Evolutionary conservation across 2,797 vertebrate species (phyloP).

Genomic region (Sebastolobus altivelis): DNA sequence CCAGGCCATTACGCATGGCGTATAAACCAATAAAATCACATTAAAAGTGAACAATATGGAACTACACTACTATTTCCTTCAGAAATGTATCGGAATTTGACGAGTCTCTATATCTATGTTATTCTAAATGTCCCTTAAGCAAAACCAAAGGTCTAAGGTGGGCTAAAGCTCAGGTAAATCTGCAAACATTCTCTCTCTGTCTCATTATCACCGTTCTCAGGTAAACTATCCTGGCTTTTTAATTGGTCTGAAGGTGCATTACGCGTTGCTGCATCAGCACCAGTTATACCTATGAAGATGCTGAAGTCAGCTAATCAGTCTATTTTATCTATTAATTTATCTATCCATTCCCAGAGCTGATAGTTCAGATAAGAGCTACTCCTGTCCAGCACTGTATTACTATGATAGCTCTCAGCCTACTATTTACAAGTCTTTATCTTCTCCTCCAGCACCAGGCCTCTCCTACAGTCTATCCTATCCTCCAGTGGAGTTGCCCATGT

Average conservation of each 20-base stretch:
- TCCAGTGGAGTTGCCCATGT: slow-evolving; percentile 9
- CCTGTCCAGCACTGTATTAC: not conserved
- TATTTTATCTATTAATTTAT: not conserved
- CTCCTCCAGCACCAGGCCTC: slow-evolving; percentile 5
- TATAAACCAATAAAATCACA: slow-evolving; percentile 1
- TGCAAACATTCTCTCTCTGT: too few relatives aligned
- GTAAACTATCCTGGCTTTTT: not conserved
- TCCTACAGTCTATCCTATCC: slow-evolving; percentile 31
- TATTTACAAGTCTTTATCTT: not conserved
- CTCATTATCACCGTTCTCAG: not conserved
- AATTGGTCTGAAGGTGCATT: slow-evolving; percentile 1
- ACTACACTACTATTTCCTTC: not conserved
- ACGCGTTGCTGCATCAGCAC: slow-evolving; percentile 24
- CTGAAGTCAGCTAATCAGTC: not conserved
- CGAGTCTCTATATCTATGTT: not conserved
- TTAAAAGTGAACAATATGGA: not conserved
- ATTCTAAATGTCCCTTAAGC: not conserved
- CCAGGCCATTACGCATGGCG: slow-evolving; percentile 34
- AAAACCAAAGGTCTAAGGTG: not conserved
- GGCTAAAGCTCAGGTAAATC: not conserved
- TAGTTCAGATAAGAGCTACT: not conserved
- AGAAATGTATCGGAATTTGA: not conserved
- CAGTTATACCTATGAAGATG: slow-evolving; percentile 8
- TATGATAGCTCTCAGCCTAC: not conserved
- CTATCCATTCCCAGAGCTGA: not conserved